A percentile compares a stretch with the other conserved stretches of the same genome.
Evolutionary conservation across 1,140 invertebrate genomes (phyloP).

Genomic region (Cyclargus thomasi): DNA sequence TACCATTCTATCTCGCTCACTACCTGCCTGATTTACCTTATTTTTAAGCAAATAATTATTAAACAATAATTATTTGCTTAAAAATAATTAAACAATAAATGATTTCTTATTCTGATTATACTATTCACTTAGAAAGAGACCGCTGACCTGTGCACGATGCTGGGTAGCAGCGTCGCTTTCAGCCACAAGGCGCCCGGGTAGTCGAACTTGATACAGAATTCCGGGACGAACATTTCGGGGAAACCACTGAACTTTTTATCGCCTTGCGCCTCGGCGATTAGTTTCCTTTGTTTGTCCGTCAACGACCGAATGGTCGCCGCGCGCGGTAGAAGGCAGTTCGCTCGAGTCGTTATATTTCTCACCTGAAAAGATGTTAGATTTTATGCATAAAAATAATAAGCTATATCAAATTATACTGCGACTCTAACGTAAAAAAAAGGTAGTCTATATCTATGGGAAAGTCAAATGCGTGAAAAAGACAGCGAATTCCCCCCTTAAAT

Average conservation of each 20-base stretch:
- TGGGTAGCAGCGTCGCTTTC: slow-evolving; percentile 91
- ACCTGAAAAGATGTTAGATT: slow-evolving; percentile 35
- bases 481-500: too few relatives aligned
- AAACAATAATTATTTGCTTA: too few relatives aligned
- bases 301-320: slow-evolving; percentile 44
- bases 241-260: slow-evolving; percentile 47
- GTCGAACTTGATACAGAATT: slow-evolving; percentile 89
- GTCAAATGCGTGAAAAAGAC: too few relatives aligned
- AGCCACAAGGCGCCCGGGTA: slow-evolving; percentile 93
- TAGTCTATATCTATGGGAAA: too few relatives aligned
- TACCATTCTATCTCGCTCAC: too few relatives aligned
- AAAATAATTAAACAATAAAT: too few relatives aligned
- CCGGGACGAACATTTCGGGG: slow-evolving; percentile 84
- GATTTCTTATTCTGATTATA: too few relatives aligned
- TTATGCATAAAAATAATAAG: too few relatives aligned
- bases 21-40: too few relatives aligned
- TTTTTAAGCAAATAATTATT: too few relatives aligned
- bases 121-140: background rate
- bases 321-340: slow-evolving; percentile 58
- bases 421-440: too few relatives aligned
- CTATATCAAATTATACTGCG: too few relatives aligned
- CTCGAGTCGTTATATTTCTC: slow-evolving; percentile 43
- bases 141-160: slow-evolving; percentile 77
- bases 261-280: slow-evolving; percentile 40
- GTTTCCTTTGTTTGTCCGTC: slow-evolving; percentile 44